These are phyloP conservation scores for Triops longicaudatus DNA, from an alignment of 1,140 invertebrate genomes.

Conservation along the genomic window DNA sequence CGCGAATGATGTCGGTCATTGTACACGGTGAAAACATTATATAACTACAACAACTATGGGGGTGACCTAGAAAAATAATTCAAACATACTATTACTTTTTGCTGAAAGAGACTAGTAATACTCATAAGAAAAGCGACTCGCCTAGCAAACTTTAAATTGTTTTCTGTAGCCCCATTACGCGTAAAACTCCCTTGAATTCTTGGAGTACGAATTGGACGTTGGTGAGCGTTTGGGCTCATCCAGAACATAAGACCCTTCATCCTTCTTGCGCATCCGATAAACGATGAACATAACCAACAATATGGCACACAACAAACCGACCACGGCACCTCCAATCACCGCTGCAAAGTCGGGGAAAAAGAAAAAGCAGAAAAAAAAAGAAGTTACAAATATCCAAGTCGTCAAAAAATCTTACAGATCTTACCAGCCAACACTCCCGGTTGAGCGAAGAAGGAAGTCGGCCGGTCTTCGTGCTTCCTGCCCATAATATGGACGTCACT, in stretches of 20 bases:
- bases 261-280: constrained; percentile 99
- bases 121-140: not conserved
- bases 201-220: constrained; percentile 79
- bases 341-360: constrained; percentile 55
- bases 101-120: not conserved
- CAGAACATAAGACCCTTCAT: constrained; percentile 95
- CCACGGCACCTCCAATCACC: constrained; percentile 95
- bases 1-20: constrained; percentile 6
- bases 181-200: constrained; percentile 86
- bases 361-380: not conserved
- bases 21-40: constrained; percentile 7
- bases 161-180: constrained; percentile 57
- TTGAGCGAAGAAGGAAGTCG: constrained; percentile 85
- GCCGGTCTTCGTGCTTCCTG: constrained; percentile 54
- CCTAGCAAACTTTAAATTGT: not conserved
- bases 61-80: not conserved
- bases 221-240: constrained; percentile 93
- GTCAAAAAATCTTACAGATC: constrained; percentile 26
- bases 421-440: constrained; percentile 88
- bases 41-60: constrained; percentile 6
- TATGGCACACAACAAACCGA: constrained; percentile 92
- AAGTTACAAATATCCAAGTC: not conserved
- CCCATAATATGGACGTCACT: constrained; percentile 31
- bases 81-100: not conserved
- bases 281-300: constrained; percentile 99